Evolutionary conservation across 2,888 invertebrate species (phyloP).

Genomic region (Liodrosophila aerea): DNA sequence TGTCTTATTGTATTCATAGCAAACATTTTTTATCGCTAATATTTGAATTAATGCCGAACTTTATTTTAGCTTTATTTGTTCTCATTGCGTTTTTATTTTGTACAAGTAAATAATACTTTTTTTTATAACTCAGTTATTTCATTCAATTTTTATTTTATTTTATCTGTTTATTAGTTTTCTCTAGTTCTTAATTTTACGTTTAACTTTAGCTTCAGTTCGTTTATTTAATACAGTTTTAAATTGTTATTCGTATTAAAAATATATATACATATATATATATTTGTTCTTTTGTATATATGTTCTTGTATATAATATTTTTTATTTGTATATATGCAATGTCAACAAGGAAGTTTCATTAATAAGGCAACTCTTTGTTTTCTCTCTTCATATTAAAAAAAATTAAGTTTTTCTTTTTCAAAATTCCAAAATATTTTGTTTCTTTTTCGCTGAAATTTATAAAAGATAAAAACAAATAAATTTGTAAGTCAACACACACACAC

Average conservation of each 20-base stretch:
- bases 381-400: constrained; percentile 22
- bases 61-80: too few species aligned
- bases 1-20: too few species aligned
- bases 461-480: too few species aligned
- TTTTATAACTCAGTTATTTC: too few species aligned
- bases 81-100: too few species aligned
- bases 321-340: constrained; percentile 48
- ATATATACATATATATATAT: constrained; percentile 29
- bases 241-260: constrained; percentile 39
- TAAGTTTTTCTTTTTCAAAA: constrained; percentile 17
- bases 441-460: too few species aligned
- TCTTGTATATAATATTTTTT: constrained; percentile 39
- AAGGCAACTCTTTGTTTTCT: constrained; percentile 70
- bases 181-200: constrained; percentile 2
- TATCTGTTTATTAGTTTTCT: too few species aligned
- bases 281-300: constrained; percentile 33
- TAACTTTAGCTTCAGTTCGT: too few species aligned
- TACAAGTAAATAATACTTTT: too few species aligned
- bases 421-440: constrained; percentile 4
- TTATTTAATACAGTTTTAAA: constrained; percentile 15
- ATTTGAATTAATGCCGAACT: too few species aligned
- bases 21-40: too few species aligned
- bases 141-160: too few species aligned
- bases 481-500: constrained; percentile 1
- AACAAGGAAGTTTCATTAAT: constrained; percentile 72